These are phyloP conservation scores for Holothuria glaberrima DNA, from an alignment of 35 echinoderm and acorn worm species.

Conservation along the genomic window DNA sequence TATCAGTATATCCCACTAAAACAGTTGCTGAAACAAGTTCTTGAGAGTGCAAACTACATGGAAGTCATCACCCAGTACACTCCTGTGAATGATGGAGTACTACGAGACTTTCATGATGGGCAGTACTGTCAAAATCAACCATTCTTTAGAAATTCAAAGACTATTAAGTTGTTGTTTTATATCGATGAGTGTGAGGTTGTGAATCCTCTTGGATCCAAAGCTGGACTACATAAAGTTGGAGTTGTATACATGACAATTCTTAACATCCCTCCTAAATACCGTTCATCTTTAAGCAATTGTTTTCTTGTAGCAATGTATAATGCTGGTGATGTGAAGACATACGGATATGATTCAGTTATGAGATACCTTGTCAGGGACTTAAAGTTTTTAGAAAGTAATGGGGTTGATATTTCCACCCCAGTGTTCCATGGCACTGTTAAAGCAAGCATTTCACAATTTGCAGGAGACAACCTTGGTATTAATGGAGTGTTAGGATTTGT, in stretches of 20 bases:
- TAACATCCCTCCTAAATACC: neutral
- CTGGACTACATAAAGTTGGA: constrained; percentile 6
- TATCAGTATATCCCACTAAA: constrained; percentile 37
- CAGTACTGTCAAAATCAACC: neutral
- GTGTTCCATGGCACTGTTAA: neutral
- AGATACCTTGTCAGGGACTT: neutral
- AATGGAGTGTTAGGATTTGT: neutral
- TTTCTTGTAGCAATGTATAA: constrained; percentile 31
- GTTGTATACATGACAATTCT: constrained; percentile 1
- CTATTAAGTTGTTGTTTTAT: neutral
- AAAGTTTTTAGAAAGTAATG: neutral
- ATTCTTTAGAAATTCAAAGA: neutral
- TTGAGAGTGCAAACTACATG: neutral
- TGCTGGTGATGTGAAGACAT: neutral
- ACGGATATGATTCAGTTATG: neutral
- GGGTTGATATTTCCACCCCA: neutral
- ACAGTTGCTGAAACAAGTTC: constrained; percentile 14
- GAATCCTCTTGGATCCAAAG: too few relatives aligned
- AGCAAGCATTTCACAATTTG: neutral
- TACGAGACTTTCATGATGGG: constrained; percentile 28
- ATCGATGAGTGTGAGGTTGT: too few relatives aligned
- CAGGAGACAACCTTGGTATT: neutral
- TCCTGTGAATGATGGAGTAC: constrained; percentile 6
- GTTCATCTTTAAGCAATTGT: neutral
- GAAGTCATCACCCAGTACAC: neutral